Conservation (phyloP, 2,888 invertebrate species). For the Catocala nupta region DNA sequence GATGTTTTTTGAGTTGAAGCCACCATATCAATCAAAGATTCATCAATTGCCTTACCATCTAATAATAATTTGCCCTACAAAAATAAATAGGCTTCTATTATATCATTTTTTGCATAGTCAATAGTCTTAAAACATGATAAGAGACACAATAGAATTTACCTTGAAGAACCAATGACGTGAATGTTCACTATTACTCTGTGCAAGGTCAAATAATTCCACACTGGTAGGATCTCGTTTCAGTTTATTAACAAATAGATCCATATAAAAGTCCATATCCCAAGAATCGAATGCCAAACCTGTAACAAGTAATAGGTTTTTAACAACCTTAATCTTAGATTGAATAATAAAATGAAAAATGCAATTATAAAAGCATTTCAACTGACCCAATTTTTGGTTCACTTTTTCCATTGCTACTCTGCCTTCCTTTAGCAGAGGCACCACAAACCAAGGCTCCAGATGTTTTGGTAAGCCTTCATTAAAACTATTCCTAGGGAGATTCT, state of each 20-base stretch:
- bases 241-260: conserved; percentile 93
- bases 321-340: neutral
- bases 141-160: conserved; percentile 60
- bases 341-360: neutral
- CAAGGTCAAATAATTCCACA: conserved; percentile 98
- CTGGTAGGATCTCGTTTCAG: conserved; percentile 97
- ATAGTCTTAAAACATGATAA: no score
- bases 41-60: conserved; percentile 92
- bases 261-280: conserved; percentile 97
- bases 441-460: conserved; percentile 91
- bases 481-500: conserved; percentile 89
- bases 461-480: conserved; percentile 90
- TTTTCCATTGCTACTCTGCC: conserved; percentile 93
- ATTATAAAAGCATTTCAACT: conserved; percentile 22
- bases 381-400: conserved; percentile 92
- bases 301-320: conserved; percentile 13
- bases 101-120: no score
- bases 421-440: conserved; percentile 93
- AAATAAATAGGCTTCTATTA: conserved; percentile 11
- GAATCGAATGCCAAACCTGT: conserved; percentile 96
- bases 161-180: conserved; percentile 99
- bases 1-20: conserved; percentile 94
- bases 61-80: conserved; percentile 92
- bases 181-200: conserved; percentile 99
- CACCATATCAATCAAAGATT: conserved; percentile 97